Percentiles rank a stretch among this genome's conserved stretches.
Evolutionary conservation across 2,113 vertebrate species (phyloP).

Genomic region (Dascyllus trimaculatus): DNA sequence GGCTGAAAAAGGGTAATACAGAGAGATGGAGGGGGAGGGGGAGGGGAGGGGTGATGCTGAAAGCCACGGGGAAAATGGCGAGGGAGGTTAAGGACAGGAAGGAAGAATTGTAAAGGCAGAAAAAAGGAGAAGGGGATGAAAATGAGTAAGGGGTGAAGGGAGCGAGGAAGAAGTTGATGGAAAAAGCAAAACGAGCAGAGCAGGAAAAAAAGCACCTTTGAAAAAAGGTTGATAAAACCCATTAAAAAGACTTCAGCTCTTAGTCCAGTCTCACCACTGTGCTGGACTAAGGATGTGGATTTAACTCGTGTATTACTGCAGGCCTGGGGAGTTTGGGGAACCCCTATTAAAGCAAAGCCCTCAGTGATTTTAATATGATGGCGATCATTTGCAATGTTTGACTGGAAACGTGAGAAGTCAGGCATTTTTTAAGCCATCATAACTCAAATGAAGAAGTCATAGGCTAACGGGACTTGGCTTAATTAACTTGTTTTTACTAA

Average conservation of each 20-base stretch:
- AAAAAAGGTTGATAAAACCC: conserved; percentile 44
- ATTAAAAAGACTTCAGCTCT: conserved; percentile 52
- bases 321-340: conserved; percentile 29
- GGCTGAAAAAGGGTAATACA: conserved; percentile 62
- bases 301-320: conserved; percentile 25
- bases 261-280: conserved; percentile 6
- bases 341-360: conserved; percentile 27
- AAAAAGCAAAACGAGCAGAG: not conserved
- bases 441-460: conserved; percentile 58
- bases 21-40: conserved; percentile 19
- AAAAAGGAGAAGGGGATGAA: conserved; percentile 30
- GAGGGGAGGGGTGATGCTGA: conserved; percentile 45
- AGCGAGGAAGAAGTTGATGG: conserved; percentile 14
- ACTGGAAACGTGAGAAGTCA: conserved; percentile 57
- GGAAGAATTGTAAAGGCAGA: conserved; percentile 30
- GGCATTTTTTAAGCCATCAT: conserved; percentile 65
- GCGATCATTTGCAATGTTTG: conserved; percentile 53
- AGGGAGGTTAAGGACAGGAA: conserved; percentile 32
- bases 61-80: conserved; percentile 34
- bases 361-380: conserved; percentile 41
- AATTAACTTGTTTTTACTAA: conserved; percentile 72
- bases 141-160: conserved; percentile 28
- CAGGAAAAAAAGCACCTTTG: conserved; percentile 51
- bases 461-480: conserved; percentile 55
- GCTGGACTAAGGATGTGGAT: conserved; percentile 22